A percentile compares a stretch with the other conserved stretches of the same genome.
Conservation (phyloP, 2,113 vertebrate genomes). For the Struthio camelus region DNA sequence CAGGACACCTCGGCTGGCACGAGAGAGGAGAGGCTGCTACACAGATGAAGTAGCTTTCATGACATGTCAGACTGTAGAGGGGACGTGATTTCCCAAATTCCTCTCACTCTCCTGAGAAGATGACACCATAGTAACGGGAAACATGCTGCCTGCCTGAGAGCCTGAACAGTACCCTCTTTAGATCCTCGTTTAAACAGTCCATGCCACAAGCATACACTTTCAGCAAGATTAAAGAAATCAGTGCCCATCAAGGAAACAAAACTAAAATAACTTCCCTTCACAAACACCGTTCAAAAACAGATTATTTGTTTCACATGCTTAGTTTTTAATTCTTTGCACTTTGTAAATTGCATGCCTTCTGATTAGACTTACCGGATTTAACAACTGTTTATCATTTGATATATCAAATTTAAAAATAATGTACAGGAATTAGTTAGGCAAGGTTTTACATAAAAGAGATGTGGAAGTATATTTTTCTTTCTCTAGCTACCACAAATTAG, state of each 20-base stretch:
- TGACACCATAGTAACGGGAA: not conserved
- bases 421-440: not conserved
- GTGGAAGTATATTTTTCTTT: not conserved
- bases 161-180: not conserved
- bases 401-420: not conserved
- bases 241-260: not conserved
- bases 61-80: rapidly evolving
- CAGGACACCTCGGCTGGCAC: not conserved
- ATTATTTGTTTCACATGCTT: not conserved
- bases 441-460: not conserved
- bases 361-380: not conserved
- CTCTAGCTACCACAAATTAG: not conserved
- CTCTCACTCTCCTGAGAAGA: not conserved
- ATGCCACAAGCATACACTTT: not conserved
- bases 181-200: not conserved
- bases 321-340: not conserved
- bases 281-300: not conserved
- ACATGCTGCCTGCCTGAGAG: not conserved
- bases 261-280: not conserved
- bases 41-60: not conserved
- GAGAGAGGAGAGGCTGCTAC: rapidly evolving
- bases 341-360: not conserved
- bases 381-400: not conserved
- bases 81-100: not conserved
- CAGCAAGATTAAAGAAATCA: not conserved